These are phyloP conservation scores for Archocentrus centrarchus DNA, from an alignment of 2,113 vertebrate species.

Conservation along the genomic window DNA sequence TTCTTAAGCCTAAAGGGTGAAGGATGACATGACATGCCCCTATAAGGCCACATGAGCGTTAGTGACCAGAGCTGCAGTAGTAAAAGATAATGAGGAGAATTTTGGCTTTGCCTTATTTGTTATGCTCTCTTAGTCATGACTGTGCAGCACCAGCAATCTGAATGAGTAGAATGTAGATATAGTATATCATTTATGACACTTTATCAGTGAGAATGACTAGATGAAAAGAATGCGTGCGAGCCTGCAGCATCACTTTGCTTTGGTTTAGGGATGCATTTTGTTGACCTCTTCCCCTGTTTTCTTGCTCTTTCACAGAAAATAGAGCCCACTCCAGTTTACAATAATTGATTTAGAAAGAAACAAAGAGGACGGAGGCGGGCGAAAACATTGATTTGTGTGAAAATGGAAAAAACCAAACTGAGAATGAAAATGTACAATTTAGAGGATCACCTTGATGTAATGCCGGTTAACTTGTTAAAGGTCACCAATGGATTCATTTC, in stretches of 20 bases:
- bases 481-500: constrained; percentile 43
- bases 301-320: constrained; percentile 36
- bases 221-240: constrained; percentile 36
- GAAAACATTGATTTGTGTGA: constrained; percentile 50
- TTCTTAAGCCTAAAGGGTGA: constrained; percentile 29
- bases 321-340: constrained; percentile 52
- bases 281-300: not conserved
- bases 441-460: constrained; percentile 48
- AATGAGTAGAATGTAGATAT: constrained; percentile 79
- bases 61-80: constrained; percentile 54
- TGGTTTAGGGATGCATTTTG: constrained; percentile 50
- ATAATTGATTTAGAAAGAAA: constrained; percentile 18
- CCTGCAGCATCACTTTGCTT: constrained; percentile 45
- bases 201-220: constrained; percentile 57
- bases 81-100: constrained; percentile 57
- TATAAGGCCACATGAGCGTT: constrained; percentile 7
- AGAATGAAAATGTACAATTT: constrained; percentile 44
- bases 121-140: constrained; percentile 71
- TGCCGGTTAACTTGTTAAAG: constrained; percentile 33
- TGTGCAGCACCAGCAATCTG: constrained; percentile 82
- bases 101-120: constrained; percentile 82
- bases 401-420: constrained; percentile 65
- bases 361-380: constrained; percentile 16
- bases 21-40: constrained; percentile 5
- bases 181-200: constrained; percentile 66